Evolutionary conservation across 1,140 invertebrate species (phyloP).

Genomic region (Samia ricini): DNA sequence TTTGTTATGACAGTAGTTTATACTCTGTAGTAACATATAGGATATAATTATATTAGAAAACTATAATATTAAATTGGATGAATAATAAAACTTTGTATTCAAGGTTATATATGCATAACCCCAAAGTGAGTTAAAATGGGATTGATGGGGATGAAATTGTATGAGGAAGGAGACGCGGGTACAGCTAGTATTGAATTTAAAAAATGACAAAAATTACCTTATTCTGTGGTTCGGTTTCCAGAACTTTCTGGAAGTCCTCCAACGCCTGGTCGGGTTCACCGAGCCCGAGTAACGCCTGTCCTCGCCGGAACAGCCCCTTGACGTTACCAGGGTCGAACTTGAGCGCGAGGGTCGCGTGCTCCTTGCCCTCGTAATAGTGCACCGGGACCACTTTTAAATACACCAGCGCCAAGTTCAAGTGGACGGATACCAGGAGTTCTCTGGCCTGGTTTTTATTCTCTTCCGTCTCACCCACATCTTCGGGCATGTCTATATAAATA

Average conservation of each 20-base stretch:
- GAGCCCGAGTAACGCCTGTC: slow-evolving; percentile 87
- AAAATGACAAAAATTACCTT: slow-evolving; percentile 56
- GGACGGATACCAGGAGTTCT: slow-evolving; percentile 82
- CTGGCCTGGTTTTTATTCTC: slow-evolving; percentile 76
- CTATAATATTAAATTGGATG: no score
- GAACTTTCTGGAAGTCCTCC: slow-evolving; percentile 87
- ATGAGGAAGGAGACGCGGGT: no score
- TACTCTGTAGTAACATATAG: no score
- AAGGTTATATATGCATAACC: no score
- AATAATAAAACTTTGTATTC: no score
- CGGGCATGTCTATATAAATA: slow-evolving; percentile 33
- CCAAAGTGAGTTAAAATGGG: no score
- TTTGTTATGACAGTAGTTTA: no score
- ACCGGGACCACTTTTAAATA: slow-evolving; percentile 86
- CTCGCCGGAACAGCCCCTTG: slow-evolving; percentile 94
- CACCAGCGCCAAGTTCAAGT: slow-evolving; percentile 93
- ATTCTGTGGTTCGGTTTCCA: slow-evolving; percentile 81
- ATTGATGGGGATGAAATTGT: no score
- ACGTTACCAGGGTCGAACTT: slow-evolving; percentile 88
- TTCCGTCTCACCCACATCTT: slow-evolving; percentile 44
- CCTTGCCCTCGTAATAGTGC: slow-evolving; percentile 84
- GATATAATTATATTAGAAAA: no score
- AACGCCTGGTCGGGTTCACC: slow-evolving; percentile 89
- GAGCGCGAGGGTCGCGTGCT: slow-evolving; percentile 84
- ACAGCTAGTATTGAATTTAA: no score